These are phyloP conservation scores for Syrista parreyssii DNA, from an alignment of 2,888 invertebrate genomes.

Conservation along the genomic window DNA sequence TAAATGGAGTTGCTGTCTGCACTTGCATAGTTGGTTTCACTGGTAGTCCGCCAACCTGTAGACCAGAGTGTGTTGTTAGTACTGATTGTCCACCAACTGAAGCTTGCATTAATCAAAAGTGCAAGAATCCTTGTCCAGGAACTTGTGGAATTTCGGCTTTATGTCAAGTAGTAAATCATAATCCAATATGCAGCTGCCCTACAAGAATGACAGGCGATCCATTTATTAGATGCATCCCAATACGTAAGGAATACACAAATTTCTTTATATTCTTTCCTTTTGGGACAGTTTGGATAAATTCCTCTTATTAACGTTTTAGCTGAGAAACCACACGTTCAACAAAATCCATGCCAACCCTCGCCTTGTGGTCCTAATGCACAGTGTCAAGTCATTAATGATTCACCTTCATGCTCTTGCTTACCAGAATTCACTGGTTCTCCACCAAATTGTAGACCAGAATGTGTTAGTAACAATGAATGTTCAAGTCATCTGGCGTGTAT, in stretches of 20 bases:
- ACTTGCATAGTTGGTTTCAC: constrained; percentile 77
- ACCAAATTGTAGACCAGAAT: constrained; percentile 80
- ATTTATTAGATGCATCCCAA: constrained; percentile 73
- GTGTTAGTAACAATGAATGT: constrained; percentile 66
- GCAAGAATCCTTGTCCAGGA: constrained; percentile 80
- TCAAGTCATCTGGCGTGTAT: constrained; percentile 61
- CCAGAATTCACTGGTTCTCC: constrained; percentile 76
- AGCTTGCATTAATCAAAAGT: constrained; percentile 82
- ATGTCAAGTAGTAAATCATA: constrained; percentile 80
- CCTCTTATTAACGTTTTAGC: constrained; percentile 16
- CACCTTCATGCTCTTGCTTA: constrained; percentile 75
- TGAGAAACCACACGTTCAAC: constrained; percentile 47
- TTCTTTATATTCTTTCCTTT: constrained; percentile 5
- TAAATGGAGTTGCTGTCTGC: constrained; percentile 77
- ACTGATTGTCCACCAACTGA: constrained; percentile 79
- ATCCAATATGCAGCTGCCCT: constrained; percentile 80
- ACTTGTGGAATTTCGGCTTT: constrained; percentile 78
- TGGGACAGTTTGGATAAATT: constrained; percentile 13
- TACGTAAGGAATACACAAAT: constrained; percentile 67
- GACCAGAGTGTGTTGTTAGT: constrained; percentile 80
- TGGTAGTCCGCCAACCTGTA: constrained; percentile 79
- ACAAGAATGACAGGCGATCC: constrained; percentile 78
- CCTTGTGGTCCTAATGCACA: constrained; percentile 80
- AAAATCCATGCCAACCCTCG: constrained; percentile 78
- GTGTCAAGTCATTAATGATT: constrained; percentile 73